phyloP scores from a whole-genome alignment of 2,113 vertebrate species.

The Cephalopholis sonnerati region DNA sequence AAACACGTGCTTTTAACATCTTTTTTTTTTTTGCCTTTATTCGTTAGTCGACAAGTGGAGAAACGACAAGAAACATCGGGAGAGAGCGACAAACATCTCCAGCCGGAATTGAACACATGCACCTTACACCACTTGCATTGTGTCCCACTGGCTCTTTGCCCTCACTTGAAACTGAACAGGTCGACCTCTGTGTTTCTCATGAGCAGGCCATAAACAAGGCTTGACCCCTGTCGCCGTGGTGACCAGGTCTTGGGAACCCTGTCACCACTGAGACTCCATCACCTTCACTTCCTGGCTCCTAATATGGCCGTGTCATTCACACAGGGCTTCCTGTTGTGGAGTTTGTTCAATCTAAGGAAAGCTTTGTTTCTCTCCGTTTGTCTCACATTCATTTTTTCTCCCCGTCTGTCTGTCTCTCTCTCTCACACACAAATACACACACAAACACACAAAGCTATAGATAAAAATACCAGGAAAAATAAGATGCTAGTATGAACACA shows the following conservation, averaged over 20 bases:
- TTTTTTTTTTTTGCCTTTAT: no score
- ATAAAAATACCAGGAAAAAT: neutral
- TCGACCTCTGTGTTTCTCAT: constrained; percentile 49
- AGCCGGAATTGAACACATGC: neutral
- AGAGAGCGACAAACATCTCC: neutral
- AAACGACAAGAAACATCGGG: neutral
- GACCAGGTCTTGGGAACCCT: constrained; percentile 76
- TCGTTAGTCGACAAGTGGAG: no score
- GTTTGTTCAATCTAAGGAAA: constrained; percentile 56
- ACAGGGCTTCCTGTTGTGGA: constrained; percentile 68
- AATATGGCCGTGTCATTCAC: constrained; percentile 72
- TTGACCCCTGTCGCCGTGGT: constrained; percentile 55
- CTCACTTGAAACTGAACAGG: constrained; percentile 16
- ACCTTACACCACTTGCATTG: neutral
- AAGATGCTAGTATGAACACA: neutral
- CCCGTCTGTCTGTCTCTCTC: neutral
- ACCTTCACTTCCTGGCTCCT: constrained; percentile 76
- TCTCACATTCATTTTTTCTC: constrained; percentile 18
- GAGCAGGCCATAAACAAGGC: constrained; percentile 42
- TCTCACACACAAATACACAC: constrained; percentile 1
- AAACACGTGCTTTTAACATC: no score
- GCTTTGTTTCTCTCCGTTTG: constrained; percentile 50
- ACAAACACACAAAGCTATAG: neutral
- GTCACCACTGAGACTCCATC: constrained; percentile 74
- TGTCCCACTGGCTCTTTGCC: neutral